Conservation (phyloP, 2,797 vertebrate species). For the Gephyroberyx darwinii region DNA sequence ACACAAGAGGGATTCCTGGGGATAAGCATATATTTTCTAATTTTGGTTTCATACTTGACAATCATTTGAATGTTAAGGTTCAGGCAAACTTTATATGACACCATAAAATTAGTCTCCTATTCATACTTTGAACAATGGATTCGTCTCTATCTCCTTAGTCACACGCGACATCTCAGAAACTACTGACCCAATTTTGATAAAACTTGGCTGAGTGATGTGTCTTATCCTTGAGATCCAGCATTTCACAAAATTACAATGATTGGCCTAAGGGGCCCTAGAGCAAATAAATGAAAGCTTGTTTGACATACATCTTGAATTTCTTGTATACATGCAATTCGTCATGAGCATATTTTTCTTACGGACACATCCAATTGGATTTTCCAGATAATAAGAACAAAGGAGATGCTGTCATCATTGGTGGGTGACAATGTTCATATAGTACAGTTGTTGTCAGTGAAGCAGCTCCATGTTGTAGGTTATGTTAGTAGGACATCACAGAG, state of each 20-base stretch:
- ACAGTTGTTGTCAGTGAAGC: background rate
- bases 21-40: constrained; percentile 32
- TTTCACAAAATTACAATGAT: constrained; percentile 43
- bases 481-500: background rate
- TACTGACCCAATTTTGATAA: constrained; percentile 52
- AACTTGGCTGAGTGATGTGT: constrained; percentile 44
- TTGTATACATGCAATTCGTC: constrained; percentile 16
- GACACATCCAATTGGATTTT: constrained; percentile 7
- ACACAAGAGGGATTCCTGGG: constrained; percentile 25
- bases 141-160: constrained; percentile 22
- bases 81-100: constrained; percentile 34
- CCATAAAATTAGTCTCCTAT: constrained; percentile 29
- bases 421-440: background rate
- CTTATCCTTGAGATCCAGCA: constrained; percentile 19
- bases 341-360: background rate
- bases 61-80: constrained; percentile 21
- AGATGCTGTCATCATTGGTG: background rate
- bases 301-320: background rate
- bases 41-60: constrained; percentile 31
- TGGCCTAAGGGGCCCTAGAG: constrained; percentile 3
- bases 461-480: background rate
- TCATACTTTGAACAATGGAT: constrained; percentile 44
- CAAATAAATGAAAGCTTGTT: constrained; percentile 19
- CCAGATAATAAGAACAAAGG: background rate
- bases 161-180: constrained; percentile 41